Conservation (phyloP, 2,797 vertebrate genomes). For the Enteromius fasciolatus region DNA sequence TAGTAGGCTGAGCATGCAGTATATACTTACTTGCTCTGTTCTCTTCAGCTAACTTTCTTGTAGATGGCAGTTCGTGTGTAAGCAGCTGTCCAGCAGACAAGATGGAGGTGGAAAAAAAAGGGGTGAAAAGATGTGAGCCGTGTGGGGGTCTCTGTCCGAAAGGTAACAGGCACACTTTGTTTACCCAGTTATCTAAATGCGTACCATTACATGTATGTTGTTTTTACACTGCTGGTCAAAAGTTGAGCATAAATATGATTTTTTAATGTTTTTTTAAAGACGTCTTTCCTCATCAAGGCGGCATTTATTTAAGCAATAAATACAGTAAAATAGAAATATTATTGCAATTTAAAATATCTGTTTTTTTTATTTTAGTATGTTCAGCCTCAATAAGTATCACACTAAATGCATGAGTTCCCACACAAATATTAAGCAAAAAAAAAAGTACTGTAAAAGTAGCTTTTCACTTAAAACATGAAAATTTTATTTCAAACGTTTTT, state of each 20-base stretch:
- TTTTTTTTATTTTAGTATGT: neutral
- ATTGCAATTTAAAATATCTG: neutral
- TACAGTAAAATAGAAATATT: neutral
- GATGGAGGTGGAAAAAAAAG: conserved; percentile 90
- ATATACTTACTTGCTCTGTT: conserved; percentile 2
- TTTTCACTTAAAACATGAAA: neutral
- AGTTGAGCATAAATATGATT: too few relatives aligned
- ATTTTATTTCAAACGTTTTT: neutral
- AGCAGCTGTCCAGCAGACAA: conserved; percentile 90
- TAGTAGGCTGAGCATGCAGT: neutral
- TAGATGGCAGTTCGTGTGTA: conserved; percentile 93
- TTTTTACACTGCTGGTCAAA: neutral
- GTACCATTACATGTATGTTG: neutral
- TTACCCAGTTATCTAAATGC: neutral
- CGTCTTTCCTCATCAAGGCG: neutral
- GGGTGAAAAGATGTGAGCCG: conserved; percentile 87
- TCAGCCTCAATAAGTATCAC: too few relatives aligned
- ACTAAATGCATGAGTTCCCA: neutral
- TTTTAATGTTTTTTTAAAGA: neutral
- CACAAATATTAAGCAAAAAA: neutral
- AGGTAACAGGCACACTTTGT: conserved; percentile 74
- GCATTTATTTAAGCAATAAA: neutral
- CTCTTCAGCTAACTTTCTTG: conserved; percentile 86
- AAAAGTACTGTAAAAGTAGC: neutral
- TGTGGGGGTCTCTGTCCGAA: conserved; percentile 91